Conservation (phyloP, 1,140 invertebrate species). For the Scaptomyza montana region DNA sequence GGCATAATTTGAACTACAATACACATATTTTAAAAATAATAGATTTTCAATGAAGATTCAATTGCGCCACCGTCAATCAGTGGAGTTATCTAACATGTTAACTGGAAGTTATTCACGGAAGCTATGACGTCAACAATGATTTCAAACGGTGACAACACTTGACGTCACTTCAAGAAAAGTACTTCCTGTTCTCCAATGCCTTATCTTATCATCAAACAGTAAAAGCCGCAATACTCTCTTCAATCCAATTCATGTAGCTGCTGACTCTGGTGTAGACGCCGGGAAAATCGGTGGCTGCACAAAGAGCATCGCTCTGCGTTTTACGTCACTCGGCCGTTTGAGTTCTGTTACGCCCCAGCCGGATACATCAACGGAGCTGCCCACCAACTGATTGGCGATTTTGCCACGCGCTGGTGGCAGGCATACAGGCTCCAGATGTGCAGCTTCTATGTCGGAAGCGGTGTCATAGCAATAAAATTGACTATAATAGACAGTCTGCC, state of each 20-base stretch:
- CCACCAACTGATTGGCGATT: slow-evolving; percentile 81
- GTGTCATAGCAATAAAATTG: too few relatives aligned
- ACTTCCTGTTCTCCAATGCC: not conserved
- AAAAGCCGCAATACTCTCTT: slow-evolving; percentile 38
- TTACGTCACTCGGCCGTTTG: slow-evolving; percentile 51
- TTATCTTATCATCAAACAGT: too few relatives aligned
- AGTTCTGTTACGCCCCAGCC: slow-evolving; percentile 92
- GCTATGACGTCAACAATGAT: not conserved
- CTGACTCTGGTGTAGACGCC: slow-evolving; percentile 62
- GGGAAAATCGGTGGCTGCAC: slow-evolving; percentile 47
- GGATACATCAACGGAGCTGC: slow-evolving; percentile 87
- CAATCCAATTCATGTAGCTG: slow-evolving; percentile 61
- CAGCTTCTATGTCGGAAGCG: too few relatives aligned
- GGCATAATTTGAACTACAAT: too few relatives aligned
- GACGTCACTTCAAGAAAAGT: not conserved
- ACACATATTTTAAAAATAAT: too few relatives aligned
- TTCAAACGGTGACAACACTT: not conserved
- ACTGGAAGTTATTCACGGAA: not conserved
- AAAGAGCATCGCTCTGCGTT: slow-evolving; percentile 56
- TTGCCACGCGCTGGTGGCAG: slow-evolving; percentile 85
- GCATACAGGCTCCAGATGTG: slow-evolving; percentile 90
- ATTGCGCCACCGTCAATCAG: not conserved
- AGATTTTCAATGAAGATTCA: too few relatives aligned
- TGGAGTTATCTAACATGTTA: not conserved
- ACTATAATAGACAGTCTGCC: too few relatives aligned